Evolutionary conservation across 2,797 vertebrate genomes (phyloP).

Genomic region (Platyrinchus mystaceus): DNA sequence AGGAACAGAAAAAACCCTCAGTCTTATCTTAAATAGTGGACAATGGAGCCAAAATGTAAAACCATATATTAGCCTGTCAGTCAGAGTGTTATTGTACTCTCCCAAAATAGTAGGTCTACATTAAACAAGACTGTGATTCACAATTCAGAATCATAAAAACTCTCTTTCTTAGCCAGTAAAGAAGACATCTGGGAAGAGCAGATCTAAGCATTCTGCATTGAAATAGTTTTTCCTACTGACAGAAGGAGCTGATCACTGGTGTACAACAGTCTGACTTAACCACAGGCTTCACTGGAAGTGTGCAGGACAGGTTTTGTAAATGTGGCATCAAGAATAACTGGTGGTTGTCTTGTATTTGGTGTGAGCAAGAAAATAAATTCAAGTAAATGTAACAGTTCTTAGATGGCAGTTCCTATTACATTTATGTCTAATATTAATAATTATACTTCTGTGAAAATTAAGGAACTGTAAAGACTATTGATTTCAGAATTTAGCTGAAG

Average conservation of each 20-base stretch:
- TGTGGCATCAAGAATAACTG: not conserved
- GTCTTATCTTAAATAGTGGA: not conserved
- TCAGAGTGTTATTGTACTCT: not conserved
- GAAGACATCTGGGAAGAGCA: not conserved
- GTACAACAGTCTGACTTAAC: not conserved
- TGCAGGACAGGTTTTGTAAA: not conserved
- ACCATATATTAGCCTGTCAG: constrained; percentile 7
- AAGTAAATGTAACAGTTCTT: not conserved
- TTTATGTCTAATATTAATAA: not conserved
- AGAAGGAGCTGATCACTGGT: not conserved
- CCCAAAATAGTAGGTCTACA: constrained; percentile 1
- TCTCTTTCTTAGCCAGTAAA: not conserved
- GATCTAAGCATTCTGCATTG: not conserved
- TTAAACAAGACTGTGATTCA: constrained; percentile 14
- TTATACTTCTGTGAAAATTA: not conserved
- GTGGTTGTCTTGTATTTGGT: not conserved
- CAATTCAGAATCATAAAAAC: not conserved
- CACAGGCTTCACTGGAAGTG: not conserved
- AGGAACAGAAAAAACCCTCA: not conserved
- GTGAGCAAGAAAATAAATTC: not conserved
- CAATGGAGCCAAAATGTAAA: not conserved
- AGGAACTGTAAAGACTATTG: not conserved
- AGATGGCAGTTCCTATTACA: not conserved
- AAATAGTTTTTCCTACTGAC: not conserved
- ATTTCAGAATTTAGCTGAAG: not conserved